Evolutionary conservation across 2,113 vertebrate genomes (phyloP), one percentile per base, ranked within the genome.

Genomic region (Hiodon alosoides): DNA sequence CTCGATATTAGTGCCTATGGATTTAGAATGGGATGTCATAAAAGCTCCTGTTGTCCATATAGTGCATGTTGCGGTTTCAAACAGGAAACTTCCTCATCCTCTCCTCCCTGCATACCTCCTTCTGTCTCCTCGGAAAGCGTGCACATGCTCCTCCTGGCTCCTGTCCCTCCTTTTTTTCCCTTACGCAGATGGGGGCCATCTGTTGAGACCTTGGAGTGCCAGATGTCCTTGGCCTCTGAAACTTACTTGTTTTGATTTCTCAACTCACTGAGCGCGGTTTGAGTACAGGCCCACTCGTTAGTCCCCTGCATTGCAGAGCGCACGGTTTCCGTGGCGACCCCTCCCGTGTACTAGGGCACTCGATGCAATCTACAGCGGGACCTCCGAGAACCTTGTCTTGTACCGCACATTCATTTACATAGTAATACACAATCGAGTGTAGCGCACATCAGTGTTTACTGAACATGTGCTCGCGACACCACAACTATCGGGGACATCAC

Each of bases 131-230:
- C 68, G 8, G 47, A 69, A 64, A 73, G 69, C 54, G n/a, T 58
- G 72, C 47, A 10, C n/a, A 61, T 4, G 51, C 47, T 59, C 67
- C 47, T 59, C 67, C 31, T 71, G 72, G 72, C 59, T 61, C 67
- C 54, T 75, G 47, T 66, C 55, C 54, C 31, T 31, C 31, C 31
- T 31, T 31, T 31, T 31, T 31, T 31, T 31, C 31, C 31, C 31
- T 46, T 9, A 17, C 58, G 76, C 74, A 46, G 65, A 76, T 76
- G 55, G n/a, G 14, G 67, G 64, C 74, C 78, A 76, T 76, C 70
- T 79, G 74, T 68, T 17, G 10, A 5, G 14, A 52, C 3, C 53
- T 53, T 47, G 4, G 10, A 46, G 7, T 4, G 64, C 73, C 78
- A 76, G 70, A 73, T 65, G 64, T 71, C 73, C 73, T 9, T 64